Percentiles rank a stretch among this genome's conserved stretches.
phyloP scores from a whole-genome alignment of 2,888 invertebrate species.

The Eustalomyia histrio region DNA sequence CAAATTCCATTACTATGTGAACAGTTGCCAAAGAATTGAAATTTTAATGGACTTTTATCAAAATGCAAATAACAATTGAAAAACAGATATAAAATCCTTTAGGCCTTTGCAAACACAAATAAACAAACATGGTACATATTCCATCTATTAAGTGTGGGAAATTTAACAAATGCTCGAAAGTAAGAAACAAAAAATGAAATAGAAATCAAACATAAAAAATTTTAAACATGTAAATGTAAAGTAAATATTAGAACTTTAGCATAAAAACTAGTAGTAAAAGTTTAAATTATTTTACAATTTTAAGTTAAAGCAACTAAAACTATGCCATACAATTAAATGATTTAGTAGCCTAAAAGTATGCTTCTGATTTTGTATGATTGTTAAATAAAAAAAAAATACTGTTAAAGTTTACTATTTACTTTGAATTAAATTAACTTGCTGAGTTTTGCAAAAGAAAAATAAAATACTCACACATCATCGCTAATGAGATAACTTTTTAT shows the following conservation, averaged over 20 bases:
- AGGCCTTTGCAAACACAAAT: constrained; percentile 43
- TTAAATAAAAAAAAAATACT: constrained; percentile 6
- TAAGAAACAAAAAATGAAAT: constrained; percentile 25
- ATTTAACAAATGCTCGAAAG: constrained; percentile 44
- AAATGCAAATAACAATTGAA: constrained; percentile 48
- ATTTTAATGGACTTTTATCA: constrained; percentile 54
- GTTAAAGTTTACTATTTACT: constrained; percentile 20
- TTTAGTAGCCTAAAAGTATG: constrained; percentile 37
- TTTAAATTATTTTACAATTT: constrained; percentile 27
- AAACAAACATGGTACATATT: constrained; percentile 34
- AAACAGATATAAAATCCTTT: constrained; percentile 55
- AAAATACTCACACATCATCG: constrained; percentile 22
- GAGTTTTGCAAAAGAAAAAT: neutral
- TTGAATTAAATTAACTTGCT: constrained; percentile 42
- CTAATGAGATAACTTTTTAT: constrained; percentile 53
- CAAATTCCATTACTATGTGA: constrained; percentile 36
- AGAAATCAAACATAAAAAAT: constrained; percentile 48
- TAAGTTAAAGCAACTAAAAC: constrained; percentile 19
- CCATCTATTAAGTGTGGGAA: constrained; percentile 60
- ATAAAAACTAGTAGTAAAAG: constrained; percentile 10
- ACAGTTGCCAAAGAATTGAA: constrained; percentile 40
- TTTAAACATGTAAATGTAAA: constrained; percentile 54
- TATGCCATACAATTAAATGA: neutral
- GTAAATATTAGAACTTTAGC: constrained; percentile 45
- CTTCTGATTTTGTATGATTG: neutral